Base-by-base conservation (phyloP, 2,888 invertebrate genomes). In the Exephanes ischioxanthus region DNA sequence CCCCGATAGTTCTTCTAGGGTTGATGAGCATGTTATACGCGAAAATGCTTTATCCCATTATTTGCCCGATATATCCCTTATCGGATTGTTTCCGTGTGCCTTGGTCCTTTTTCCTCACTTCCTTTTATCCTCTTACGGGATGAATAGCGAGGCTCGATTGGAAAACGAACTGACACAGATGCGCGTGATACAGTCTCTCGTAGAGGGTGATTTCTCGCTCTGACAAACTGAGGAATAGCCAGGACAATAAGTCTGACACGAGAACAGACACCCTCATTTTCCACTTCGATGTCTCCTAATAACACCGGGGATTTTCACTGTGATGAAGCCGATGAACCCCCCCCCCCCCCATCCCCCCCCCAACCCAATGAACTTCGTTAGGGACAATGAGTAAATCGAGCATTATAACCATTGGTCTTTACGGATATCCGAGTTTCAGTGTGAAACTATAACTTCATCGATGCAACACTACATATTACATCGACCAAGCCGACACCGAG, bases 281-380 rank as follows among this genome's bases (percentile, higher is more conserved):
- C 90, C 90, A 89, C 90, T 91, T 90, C 90, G 89, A 89, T 90
- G 89, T 90, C 90, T 48, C 90, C 90, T 90, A 91, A 90, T 90
- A 89, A 90, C 89, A 87, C 88, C 88, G 87, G 87, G 90, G 22
- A 7, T 91, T 91, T 91, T 90, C 90, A 89, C 84, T 86, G 87
- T 87, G 87, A 89, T 88, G 11, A 22, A 58, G 9, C 19, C 14
- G 55, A 22, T 55, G 55, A 22, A 55, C 11, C 14, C 58, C 90
- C 88, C 45, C 22, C 90, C 88, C 45, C 22, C 90, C 88, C 45
- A n/a, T n/a, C n/a, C n/a, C 11, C 14, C 58, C 90, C 88, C 45
- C 22, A 5, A 61, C 88, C 89, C 91, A 89, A 89, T 89, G 89
- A 89, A 88, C 88, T 90, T 90, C 90, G 86, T 89, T 88, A 88